Percentiles rank a stretch among this genome's conserved stretches.
Conservation (phyloP, 1,140 invertebrate genomes). For the Bombus turneri region DNA sequence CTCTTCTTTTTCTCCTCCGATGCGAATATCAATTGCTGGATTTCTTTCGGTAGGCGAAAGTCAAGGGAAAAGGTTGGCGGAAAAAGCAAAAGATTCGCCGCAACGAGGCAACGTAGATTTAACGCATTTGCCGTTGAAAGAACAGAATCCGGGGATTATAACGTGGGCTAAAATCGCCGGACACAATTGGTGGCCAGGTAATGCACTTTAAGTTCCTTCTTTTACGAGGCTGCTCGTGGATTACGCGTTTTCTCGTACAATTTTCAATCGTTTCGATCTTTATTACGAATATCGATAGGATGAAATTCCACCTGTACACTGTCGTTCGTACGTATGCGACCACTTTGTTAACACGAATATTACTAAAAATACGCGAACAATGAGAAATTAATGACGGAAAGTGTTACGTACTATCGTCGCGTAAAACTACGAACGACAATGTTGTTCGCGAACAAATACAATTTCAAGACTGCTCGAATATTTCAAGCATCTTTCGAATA, state of each 20-base stretch:
- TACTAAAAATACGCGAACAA: too few relatives aligned
- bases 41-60: conserved; percentile 3
- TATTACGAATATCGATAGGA: not conserved
- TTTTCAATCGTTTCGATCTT: not conserved
- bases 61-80: conserved; percentile 44
- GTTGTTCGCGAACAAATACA: too few relatives aligned
- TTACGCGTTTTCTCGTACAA: not conserved
- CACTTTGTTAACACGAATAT: too few relatives aligned
- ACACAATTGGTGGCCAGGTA: conserved; percentile 79
- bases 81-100: conserved; percentile 52
- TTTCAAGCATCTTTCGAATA: too few relatives aligned
- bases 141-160: conserved; percentile 75
- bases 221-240: not conserved
- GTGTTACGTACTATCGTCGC: too few relatives aligned
- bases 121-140: conserved; percentile 66
- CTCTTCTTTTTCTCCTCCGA: not conserved
- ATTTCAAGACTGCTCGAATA: too few relatives aligned
- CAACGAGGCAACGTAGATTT: conserved; percentile 44
- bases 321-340: too few relatives aligned
- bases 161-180: conserved; percentile 77
- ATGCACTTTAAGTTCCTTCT: not conserved
- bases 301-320: not conserved
- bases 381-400: accelerated
- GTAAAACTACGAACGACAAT: too few relatives aligned
- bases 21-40: not conserved